Conservation (phyloP, 1,140 invertebrate species). For the Eufriesea mexicana region DNA sequence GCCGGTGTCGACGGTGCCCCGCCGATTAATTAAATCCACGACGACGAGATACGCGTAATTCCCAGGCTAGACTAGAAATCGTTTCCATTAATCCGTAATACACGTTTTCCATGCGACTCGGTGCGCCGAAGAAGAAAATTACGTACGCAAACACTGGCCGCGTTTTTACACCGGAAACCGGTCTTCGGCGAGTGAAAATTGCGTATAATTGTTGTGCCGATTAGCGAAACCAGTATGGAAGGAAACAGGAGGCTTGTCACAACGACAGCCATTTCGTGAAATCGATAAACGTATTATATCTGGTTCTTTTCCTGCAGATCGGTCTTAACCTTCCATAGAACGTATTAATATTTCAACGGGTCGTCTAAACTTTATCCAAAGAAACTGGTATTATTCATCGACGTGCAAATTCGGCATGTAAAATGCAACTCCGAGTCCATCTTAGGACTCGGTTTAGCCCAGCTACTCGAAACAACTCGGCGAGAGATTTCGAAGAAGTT, state of each 20-base stretch:
- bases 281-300: background rate
- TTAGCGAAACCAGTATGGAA: background rate
- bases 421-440: no score
- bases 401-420: no score
- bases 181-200: background rate
- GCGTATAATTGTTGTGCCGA: background rate
- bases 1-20: background rate
- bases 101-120: background rate
- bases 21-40: background rate
- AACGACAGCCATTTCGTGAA: background rate
- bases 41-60: background rate
- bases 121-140: background rate
- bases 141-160: background rate
- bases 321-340: background rate
- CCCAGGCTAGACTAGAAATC: background rate
- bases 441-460: no score
- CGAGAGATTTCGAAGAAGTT: conserved; percentile 6
- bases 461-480: background rate
- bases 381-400: no score
- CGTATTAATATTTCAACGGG: background rate
- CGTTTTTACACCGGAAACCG: background rate
- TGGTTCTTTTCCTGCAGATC: background rate
- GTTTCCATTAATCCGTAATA: background rate
- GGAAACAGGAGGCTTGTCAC: background rate
- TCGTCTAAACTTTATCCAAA: background rate